Evolutionary conservation across 1,140 invertebrate genomes (phyloP), one percentile per base, ranked within the genome.

Genomic region (Babylonia areolata): DNA sequence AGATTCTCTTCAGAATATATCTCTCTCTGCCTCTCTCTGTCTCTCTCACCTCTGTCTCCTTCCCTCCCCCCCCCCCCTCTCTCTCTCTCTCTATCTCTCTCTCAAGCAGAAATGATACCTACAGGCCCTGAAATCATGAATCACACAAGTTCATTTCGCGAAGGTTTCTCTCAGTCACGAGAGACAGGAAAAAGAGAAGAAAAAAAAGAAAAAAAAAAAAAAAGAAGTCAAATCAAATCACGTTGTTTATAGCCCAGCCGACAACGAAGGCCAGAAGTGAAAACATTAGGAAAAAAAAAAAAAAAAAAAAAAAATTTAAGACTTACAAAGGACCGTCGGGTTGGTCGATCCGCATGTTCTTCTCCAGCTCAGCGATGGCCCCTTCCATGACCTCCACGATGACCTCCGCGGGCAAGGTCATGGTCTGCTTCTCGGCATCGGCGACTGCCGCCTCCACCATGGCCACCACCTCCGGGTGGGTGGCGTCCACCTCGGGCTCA

Each of bases 241-340:
- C n/a, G n/a, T n/a, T n/a, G n/a, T n/a, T n/a, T n/a, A n/a, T n/a
- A n/a, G n/a, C n/a, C n/a, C n/a, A n/a, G 17, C 58, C 3, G 42
- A 46, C 42, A 46, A 64, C 58, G n/a, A n/a, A n/a, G n/a, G n/a
- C n/a, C n/a, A n/a, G n/a, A n/a, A n/a, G n/a, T n/a, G n/a, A 64
- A 3, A 6, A 64, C n/a, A 20, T 6, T 31, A 20, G 23, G 23
- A 6, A 64, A 28, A 31, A 6, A 64, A 31, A 23, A 69, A 5
- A 69, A 23, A 69, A 69, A 0, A 71, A 17, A 82, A 87, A 54
- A 54, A 28, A 75, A 78, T n/a, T 9, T 11, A 31, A 20, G 37
- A 91, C 93, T 91, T 89, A 94, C 93, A 92, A 23, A 35, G 93
- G 92, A 84, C 92, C 92, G 40, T 92, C 90, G 17, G 88, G 77